Evolutionary conservation across 2,797 vertebrate genomes (phyloP).

Genomic region (Vultur gryphus): DNA sequence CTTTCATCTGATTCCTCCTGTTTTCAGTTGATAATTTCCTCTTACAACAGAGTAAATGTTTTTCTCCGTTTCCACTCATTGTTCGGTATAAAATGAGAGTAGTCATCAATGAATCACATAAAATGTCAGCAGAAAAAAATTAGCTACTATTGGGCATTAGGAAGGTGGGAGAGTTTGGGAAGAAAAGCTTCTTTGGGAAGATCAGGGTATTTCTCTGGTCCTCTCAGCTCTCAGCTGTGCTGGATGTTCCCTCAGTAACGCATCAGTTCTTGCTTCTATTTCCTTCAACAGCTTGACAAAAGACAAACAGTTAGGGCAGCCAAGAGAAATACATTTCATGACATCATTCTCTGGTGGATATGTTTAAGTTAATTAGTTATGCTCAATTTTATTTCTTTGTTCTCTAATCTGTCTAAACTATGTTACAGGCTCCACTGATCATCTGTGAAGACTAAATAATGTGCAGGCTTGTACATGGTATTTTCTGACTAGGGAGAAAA

Average conservation of each 20-base stretch:
- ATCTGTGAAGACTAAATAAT: slow-evolving; percentile 50
- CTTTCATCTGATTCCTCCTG: not conserved
- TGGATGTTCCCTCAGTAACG: not conserved
- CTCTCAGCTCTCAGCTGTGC: not conserved
- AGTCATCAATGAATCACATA: not conserved
- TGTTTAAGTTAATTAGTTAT: slow-evolving; percentile 46
- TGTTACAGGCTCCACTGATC: slow-evolving; percentile 39
- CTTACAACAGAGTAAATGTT: not conserved
- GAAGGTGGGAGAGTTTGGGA: not conserved
- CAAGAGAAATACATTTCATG: slow-evolving; percentile 40
- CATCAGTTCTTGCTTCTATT: not conserved
- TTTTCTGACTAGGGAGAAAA: slow-evolving; percentile 27
- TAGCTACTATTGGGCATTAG: not conserved
- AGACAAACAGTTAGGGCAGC: not conserved
- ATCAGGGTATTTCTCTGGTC: not conserved
- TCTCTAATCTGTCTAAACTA: slow-evolving; percentile 44
- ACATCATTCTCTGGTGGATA: slow-evolving; percentile 31
- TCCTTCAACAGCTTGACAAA: slow-evolving; percentile 16
- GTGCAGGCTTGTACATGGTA: not conserved
- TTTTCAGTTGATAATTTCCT: not conserved
- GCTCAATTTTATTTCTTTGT: slow-evolving; percentile 53
- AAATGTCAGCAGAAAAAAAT: not conserved
- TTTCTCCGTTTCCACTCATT: not conserved
- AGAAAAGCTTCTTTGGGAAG: not conserved
- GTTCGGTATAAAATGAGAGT: not conserved